phyloP scores from a whole-genome alignment of 2,888 invertebrate genomes.

The Chrysolina oricalcia region DNA sequence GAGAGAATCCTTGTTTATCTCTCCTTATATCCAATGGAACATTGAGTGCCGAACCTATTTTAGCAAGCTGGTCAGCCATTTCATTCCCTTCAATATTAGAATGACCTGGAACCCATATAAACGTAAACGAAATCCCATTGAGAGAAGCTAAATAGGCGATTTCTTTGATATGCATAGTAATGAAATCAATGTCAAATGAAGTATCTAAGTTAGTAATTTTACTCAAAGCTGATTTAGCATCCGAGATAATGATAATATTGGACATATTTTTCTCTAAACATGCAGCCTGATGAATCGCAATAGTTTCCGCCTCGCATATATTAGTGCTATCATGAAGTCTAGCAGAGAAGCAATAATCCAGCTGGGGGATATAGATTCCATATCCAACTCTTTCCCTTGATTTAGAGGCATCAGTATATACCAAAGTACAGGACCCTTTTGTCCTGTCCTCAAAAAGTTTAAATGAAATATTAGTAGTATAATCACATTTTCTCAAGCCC shows the following conservation, averaged over 20 bases:
- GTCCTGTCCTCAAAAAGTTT: not conserved
- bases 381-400: not conserved
- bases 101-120: conserved; percentile 1
- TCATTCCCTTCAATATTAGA: not conserved
- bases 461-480: not conserved
- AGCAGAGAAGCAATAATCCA: conserved; percentile 1
- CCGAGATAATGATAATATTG: not conserved
- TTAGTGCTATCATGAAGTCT: too few relatives aligned
- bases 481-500: too few relatives aligned
- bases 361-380: not conserved
- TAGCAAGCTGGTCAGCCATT: not conserved
- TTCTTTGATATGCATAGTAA: conserved; percentile 6
- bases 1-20: too few relatives aligned
- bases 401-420: conserved; percentile 8
- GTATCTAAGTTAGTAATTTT: not conserved
- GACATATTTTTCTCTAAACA: not conserved
- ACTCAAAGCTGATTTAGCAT: not conserved
- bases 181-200: not conserved
- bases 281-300: not conserved
- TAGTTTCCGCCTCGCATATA: conserved; percentile 12
- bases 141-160: not conserved
- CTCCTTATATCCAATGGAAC: not conserved
- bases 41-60: not conserved
- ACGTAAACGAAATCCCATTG: not conserved
- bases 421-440: not conserved